Evolutionary conservation across 2,113 vertebrate species (phyloP).

Genomic region (Chascanopsetta lugubris): DNA sequence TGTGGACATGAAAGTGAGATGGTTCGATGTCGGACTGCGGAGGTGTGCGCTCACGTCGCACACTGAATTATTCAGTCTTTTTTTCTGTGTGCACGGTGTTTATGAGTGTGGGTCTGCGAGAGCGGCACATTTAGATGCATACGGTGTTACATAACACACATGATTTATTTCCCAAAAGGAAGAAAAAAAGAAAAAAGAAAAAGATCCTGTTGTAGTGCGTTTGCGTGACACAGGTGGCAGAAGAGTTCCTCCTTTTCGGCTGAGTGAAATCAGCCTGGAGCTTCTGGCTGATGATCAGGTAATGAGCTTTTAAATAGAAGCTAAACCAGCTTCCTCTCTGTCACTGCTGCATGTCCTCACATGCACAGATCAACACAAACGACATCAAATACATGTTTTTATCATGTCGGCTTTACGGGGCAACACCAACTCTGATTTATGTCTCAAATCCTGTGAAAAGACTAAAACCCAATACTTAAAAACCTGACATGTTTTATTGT

Average conservation of each 20-base stretch:
- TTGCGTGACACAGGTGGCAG: constrained; percentile 7
- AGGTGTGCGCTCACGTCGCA: constrained; percentile 28
- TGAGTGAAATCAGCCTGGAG: constrained; percentile 18
- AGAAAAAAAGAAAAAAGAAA: background rate
- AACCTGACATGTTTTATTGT: background rate
- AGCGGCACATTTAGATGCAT: constrained; percentile 12
- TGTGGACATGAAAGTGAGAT: constrained; percentile 42
- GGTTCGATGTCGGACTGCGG: constrained; percentile 30
- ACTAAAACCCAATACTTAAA: background rate
- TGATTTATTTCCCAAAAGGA: background rate
- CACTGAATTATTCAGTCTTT: constrained; percentile 71
- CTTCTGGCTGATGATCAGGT: constrained; percentile 22
- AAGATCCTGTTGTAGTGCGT: constrained; percentile 11
- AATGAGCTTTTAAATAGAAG: constrained; percentile 55
- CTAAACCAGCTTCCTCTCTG: constrained; percentile 43
- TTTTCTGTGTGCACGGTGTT: constrained; percentile 19
- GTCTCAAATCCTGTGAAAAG: background rate
- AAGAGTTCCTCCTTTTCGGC: constrained; percentile 10
- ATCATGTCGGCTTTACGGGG: background rate
- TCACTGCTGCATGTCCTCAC: constrained; percentile 14
- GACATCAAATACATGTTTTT: background rate
- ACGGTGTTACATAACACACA: constrained; percentile 38
- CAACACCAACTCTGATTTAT: background rate
- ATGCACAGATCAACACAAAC: constrained; percentile 5
- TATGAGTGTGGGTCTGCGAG: constrained; percentile 4